phyloP scores from a whole-genome alignment of 2,797 vertebrate species.

The Anguilla megastoma region DNA sequence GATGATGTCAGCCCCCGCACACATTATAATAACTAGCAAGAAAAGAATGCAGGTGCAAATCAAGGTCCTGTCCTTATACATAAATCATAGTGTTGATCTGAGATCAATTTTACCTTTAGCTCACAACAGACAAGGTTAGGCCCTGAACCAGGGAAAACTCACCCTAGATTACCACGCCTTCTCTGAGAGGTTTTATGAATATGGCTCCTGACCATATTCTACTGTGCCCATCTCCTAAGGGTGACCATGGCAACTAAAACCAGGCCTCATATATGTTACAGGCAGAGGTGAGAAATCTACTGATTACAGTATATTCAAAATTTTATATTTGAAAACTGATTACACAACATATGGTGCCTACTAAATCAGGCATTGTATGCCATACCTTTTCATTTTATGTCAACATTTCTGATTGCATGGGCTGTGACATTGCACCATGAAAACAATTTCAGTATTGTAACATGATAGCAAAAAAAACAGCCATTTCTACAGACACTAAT shows the following conservation, averaged over 20 bases:
- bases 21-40: conserved; percentile 92
- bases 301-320: neutral
- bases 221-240: neutral
- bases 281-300: neutral
- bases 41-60: neutral
- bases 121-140: neutral
- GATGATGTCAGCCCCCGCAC: conserved; percentile 82
- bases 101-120: neutral
- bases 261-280: neutral
- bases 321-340: neutral
- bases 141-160: neutral
- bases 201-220: neutral
- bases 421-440: neutral
- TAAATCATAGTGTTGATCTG: neutral
- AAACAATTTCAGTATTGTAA: neutral
- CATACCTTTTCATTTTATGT: neutral
- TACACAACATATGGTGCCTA: neutral
- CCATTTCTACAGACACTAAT: neutral
- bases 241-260: neutral
- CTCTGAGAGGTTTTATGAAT: neutral
- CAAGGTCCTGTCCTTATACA: neutral
- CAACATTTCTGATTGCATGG: neutral
- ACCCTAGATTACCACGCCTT: neutral
- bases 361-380: neutral
- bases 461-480: neutral